Conservation (phyloP, 2,888 invertebrate species). For the Agrotis exclamationis region DNA sequence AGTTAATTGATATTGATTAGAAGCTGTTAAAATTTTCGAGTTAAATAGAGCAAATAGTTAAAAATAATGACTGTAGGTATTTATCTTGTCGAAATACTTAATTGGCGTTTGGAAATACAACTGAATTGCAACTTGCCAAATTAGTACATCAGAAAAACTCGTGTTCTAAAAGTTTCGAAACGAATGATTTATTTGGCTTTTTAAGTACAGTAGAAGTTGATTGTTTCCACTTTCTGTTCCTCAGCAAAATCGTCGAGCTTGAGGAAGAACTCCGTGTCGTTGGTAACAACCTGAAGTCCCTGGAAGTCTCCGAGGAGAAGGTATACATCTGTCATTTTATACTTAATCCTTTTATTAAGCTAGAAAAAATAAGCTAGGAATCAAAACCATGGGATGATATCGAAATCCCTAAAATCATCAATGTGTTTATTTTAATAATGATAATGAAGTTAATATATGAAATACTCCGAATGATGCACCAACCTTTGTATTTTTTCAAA, state of each 20-base stretch:
- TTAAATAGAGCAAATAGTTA: slow-evolving; percentile 58
- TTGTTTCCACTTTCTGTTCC: slow-evolving; percentile 74
- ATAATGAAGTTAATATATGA: slow-evolving; percentile 19
- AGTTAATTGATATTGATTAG: slow-evolving; percentile 73
- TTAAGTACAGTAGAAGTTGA: slow-evolving; percentile 79
- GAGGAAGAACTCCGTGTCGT: slow-evolving; percentile 99
- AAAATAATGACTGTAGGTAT: slow-evolving; percentile 42
- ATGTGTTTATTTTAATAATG: not conserved
- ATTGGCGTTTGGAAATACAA: slow-evolving; percentile 27
- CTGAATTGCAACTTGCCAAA: slow-evolving; percentile 16
- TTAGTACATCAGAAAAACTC: slow-evolving; percentile 10
- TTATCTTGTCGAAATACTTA: slow-evolving; percentile 48
- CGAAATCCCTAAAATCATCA: slow-evolving; percentile 14
- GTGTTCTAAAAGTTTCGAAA: slow-evolving; percentile 5
- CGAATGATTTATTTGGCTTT: not conserved
- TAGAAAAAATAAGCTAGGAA: slow-evolving; percentile 36
- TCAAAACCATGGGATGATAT: slow-evolving; percentile 27
- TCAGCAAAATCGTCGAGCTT: slow-evolving; percentile 99
- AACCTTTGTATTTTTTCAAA: slow-evolving; percentile 73
- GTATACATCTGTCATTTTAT: slow-evolving; percentile 90
- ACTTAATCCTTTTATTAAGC: slow-evolving; percentile 28
- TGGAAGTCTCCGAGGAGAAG: slow-evolving; percentile 99
- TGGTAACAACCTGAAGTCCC: slow-evolving; percentile 99
- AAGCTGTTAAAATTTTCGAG: slow-evolving; percentile 64
- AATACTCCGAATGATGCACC: slow-evolving; percentile 82